Conservation (phyloP, 2,888 invertebrate species). For the Pristionchus exspectatus region DNA sequence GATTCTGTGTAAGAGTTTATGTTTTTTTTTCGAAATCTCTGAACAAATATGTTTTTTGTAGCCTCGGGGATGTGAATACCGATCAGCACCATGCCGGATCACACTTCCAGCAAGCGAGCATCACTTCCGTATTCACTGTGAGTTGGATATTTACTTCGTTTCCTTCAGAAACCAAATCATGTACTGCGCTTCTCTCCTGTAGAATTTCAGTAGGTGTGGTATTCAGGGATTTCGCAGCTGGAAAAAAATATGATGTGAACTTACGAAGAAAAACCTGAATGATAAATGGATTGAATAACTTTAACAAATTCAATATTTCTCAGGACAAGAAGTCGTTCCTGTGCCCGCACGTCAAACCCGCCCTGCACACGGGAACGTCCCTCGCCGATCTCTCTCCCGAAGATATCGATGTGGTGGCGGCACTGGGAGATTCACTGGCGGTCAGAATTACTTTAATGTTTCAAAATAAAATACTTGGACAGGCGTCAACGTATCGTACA, state of each 20-base stretch:
- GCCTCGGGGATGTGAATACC: conserved; percentile 9
- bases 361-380: conserved; percentile 52
- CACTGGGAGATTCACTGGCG: conserved; percentile 54
- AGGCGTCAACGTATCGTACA: background rate
- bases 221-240: too few relatives aligned
- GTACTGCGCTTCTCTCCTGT: too few relatives aligned
- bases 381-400: conserved; percentile 52
- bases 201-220: too few relatives aligned
- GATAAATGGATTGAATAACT: too few relatives aligned
- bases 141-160: background rate
- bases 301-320: background rate
- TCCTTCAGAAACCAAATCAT: too few relatives aligned
- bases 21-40: background rate
- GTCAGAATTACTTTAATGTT: background rate
- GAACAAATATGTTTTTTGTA: background rate
- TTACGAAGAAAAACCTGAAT: background rate
- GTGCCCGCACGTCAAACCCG: conserved; percentile 47
- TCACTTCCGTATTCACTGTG: conserved; percentile 49
- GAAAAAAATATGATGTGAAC: too few relatives aligned
- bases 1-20: too few relatives aligned
- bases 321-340: conserved; percentile 55
- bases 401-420: conserved; percentile 54
- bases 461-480: background rate
- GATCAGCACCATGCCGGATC: conserved; percentile 21
- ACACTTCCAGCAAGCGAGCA: conserved; percentile 34